These are phyloP conservation scores for Toxotes lorentzi DNA, from an alignment of 2,797 vertebrate genomes.

Conservation along the genomic window DNA sequence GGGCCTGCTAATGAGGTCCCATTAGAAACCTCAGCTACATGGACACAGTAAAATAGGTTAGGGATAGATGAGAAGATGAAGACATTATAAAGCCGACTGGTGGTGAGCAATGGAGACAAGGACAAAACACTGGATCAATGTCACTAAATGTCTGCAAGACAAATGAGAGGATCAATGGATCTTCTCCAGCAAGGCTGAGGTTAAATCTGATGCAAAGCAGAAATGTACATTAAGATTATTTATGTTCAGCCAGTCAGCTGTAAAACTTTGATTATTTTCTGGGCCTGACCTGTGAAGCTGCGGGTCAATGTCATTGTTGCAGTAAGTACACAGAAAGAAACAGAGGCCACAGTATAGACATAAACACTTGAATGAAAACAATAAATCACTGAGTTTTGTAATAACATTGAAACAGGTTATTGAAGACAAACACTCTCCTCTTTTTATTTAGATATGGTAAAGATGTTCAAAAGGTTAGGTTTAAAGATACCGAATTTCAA, in stretches of 20 bases:
- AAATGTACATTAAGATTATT: constrained; percentile 57
- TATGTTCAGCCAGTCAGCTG: constrained; percentile 42
- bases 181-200: constrained; percentile 31
- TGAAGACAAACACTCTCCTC: neutral
- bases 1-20: constrained; percentile 40
- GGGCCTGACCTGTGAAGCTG: constrained; percentile 32
- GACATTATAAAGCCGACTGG: constrained; percentile 40
- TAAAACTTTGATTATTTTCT: constrained; percentile 53
- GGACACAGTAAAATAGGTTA: constrained; percentile 41
- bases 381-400: neutral
- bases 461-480: neutral
- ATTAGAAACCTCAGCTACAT: constrained; percentile 55
- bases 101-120: constrained; percentile 45
- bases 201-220: constrained; percentile 50
- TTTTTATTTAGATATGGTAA: neutral
- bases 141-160: constrained; percentile 61
- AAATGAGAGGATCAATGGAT: constrained; percentile 54
- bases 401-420: neutral
- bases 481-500: neutral
- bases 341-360: neutral
- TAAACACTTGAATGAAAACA: neutral
- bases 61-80: constrained; percentile 41
- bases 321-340: neutral
- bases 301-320: constrained; percentile 61
- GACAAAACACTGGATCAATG: constrained; percentile 64